Evolutionary conservation across 53 echinoderm and acorn worm genomes (phyloP).

Genomic region (Echinometra lucunter): DNA sequence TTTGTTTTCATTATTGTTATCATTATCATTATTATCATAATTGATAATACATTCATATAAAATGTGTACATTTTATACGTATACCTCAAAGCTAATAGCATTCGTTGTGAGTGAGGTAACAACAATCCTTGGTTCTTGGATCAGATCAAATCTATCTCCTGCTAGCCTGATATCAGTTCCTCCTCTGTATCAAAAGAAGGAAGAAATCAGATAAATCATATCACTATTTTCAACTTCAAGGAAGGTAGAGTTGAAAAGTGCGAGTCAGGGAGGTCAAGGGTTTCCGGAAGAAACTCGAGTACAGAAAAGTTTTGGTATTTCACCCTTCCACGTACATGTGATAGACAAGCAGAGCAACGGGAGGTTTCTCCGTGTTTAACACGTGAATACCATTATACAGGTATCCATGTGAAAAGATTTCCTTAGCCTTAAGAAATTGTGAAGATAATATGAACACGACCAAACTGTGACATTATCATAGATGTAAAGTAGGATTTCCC

Average conservation of each 20-base stretch:
- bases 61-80: neutral
- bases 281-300: too few species aligned
- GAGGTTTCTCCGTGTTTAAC: too few species aligned
- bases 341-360: too few species aligned
- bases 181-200: constrained; percentile 28
- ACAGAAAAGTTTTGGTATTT: too few species aligned
- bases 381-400: too few species aligned
- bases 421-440: too few species aligned
- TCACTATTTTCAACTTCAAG: too few species aligned
- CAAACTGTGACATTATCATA: neutral
- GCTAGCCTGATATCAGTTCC: constrained; percentile 33
- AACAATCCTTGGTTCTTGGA: constrained; percentile 45
- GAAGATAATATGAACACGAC: neutral
- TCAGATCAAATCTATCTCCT: constrained; percentile 64
- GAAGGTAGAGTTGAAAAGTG: too few species aligned
- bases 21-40: neutral
- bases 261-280: too few species aligned
- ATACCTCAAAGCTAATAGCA: neutral
- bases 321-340: too few species aligned
- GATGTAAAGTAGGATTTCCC: neutral
- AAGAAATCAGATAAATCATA: too few species aligned
- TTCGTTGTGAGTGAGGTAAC: constrained; percentile 14
- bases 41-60: neutral
- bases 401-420: too few species aligned
- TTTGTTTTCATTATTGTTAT: constrained; percentile 16